Evolutionary conservation across 2,797 vertebrate species (phyloP).

Genomic region (Acridotheres tristis): DNA sequence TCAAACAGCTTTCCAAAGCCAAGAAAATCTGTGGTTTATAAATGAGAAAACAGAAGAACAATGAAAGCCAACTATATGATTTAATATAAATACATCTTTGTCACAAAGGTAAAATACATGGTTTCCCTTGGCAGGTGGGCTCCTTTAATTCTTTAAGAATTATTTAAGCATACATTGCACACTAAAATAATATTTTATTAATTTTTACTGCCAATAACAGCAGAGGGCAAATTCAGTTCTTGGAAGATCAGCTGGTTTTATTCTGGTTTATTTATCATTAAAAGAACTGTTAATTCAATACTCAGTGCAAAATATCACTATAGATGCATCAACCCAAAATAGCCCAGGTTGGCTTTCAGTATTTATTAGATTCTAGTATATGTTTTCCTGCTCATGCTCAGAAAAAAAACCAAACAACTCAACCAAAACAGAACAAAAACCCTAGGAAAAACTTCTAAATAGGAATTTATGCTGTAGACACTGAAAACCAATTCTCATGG

Average conservation of each 20-base stretch:
- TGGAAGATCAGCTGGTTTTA: not conserved
- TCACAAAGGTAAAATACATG: not conserved
- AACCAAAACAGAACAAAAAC: not conserved
- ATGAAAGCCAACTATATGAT: not conserved
- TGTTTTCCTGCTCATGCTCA: not conserved
- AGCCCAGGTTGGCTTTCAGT: not conserved
- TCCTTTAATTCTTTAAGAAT: not conserved
- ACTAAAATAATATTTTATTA: not conserved
- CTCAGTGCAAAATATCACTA: not conserved
- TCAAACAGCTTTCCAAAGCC: not conserved
- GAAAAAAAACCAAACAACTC: not conserved
- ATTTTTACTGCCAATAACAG: not conserved
- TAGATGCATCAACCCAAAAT: not conserved
- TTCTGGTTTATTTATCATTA: conserved; percentile 3
- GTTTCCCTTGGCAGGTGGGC: not conserved
- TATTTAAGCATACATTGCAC: not conserved
- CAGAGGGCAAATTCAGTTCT: not conserved
- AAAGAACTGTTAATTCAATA: conserved; percentile 12
- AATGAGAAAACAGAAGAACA: not conserved
- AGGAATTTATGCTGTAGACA: not conserved
- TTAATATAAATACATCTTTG: not conserved
- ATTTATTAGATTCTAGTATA: conserved; percentile 2
- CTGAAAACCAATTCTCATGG: not conserved
- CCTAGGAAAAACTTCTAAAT: not conserved
- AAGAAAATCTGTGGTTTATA: not conserved